These are phyloP conservation scores for Equus quagga DNA, from an alignment of 2,113 vertebrate species.

Conservation along the genomic window DNA sequence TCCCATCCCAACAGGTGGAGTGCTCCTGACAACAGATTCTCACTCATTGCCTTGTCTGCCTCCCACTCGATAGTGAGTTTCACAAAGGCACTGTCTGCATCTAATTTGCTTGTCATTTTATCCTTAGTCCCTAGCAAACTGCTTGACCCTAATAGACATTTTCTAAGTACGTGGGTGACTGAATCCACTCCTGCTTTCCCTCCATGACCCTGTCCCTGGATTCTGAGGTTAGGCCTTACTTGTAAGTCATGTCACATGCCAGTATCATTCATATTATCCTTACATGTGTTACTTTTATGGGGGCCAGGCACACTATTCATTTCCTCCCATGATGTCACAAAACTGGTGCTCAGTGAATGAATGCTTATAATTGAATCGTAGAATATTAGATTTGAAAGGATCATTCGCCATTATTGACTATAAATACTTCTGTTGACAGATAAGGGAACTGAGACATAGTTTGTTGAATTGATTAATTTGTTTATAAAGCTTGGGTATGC, in stretches of 20 bases:
- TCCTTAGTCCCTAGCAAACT: background rate
- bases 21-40: background rate
- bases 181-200: too few species aligned
- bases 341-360: background rate
- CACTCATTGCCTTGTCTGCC: background rate
- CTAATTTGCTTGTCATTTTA: background rate
- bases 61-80: background rate
- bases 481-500: background rate
- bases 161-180: background rate
- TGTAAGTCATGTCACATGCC: too few species aligned
- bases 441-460: background rate
- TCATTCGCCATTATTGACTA: background rate
- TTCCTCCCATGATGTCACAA: background rate
- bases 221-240: background rate
- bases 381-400: background rate
- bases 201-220: background rate
- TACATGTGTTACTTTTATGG: background rate
- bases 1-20: background rate
- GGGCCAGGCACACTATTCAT: background rate
- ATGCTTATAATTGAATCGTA: background rate
- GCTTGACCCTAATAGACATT: background rate
- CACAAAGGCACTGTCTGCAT: fast-evolving
- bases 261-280: background rate
- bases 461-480: background rate
- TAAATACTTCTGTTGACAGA: background rate